Conservation (phyloP, 2,113 vertebrate species). For the Cyprinodon tularosa region DNA sequence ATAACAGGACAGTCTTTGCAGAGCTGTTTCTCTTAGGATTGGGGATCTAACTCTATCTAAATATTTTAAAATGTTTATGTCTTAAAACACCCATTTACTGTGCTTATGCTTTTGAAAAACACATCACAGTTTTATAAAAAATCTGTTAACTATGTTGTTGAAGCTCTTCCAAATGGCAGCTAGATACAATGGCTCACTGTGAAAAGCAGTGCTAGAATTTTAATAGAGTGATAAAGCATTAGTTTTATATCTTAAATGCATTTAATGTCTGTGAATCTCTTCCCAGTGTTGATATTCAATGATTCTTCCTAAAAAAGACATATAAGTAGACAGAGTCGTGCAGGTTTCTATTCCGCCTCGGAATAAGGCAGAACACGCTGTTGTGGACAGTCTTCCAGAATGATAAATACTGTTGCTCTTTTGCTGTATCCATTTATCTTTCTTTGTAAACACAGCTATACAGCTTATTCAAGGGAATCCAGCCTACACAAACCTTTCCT, state of each 20-base stretch:
- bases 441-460: constrained; percentile 38
- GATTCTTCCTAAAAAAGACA: constrained; percentile 28
- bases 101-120: not conserved
- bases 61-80: not conserved
- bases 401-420: constrained; percentile 52
- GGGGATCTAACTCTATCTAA: not conserved
- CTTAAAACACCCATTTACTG: not conserved
- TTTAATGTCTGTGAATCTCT: constrained; percentile 9
- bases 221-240: constrained; percentile 17
- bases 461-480: not conserved
- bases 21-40: not conserved
- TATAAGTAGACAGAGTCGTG: constrained; percentile 14
- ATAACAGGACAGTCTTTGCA: not conserved
- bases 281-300: constrained; percentile 45
- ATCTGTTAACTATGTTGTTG: not conserved
- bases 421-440: constrained; percentile 55
- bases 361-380: constrained; percentile 39
- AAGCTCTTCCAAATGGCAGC: not conserved
- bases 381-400: constrained; percentile 24
- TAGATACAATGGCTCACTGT: not conserved
- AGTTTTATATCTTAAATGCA: constrained; percentile 30
- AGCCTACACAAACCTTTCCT: not conserved
- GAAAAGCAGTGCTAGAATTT: constrained; percentile 19
- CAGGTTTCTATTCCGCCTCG: constrained; percentile 20
- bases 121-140: not conserved